Base-by-base conservation (phyloP, 2,113 vertebrate genomes). In the Phocoena sinus region DNA sequence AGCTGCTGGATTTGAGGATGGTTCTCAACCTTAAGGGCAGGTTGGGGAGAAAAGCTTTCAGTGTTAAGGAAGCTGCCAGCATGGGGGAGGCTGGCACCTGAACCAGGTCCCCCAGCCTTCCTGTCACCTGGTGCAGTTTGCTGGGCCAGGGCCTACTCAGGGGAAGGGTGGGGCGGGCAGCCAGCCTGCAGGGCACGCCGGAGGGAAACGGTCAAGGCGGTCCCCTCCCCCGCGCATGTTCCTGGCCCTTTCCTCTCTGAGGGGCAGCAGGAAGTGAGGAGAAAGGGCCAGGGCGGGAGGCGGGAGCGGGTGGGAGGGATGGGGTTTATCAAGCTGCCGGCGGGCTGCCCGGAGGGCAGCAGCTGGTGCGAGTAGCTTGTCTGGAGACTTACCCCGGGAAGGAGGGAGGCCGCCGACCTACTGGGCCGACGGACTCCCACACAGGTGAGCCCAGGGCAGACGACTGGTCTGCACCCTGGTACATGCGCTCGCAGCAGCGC, bases 181-280 rank as follows among this genome's bases (percentile, higher is more conserved):
- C 53, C 58, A 60, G 84, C 87, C 92, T 73, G 50, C 56, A 62
- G 79, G 56, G 65, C 80, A 92, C 0, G 33, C 76, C 3, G 13
- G 53, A 91, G 84, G 97, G 89, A 98, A 98, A 83, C 70, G 92
- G 94, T 90, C 79, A 82, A 80, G 84, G 86, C 80, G 1, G 31
- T 87, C 90, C 92, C 97, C 53, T 89, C 94, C 94, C 92, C 90
- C 20, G 0, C 17, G 14, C 89, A 60, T 28, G 76, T 89, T 95
- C 88, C 92, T 77, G 94, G 92, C 95, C 96, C 81, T 96, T 97
- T 98, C 97, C 97, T 93, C 76, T 96, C 67, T 0, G 83, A 97
- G 96, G 97, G 96, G 96, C 97, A 97, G 97, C 97, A 98, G 98
- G 98, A 98, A 98, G 97, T 98, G 96, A 95, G 92, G 95, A 97